Percentiles rank a stretch among this genome's conserved stretches.
Evolutionary conservation across 2,888 invertebrate genomes (phyloP).

Genomic region (Prosopocoilus inquinatus): DNA sequence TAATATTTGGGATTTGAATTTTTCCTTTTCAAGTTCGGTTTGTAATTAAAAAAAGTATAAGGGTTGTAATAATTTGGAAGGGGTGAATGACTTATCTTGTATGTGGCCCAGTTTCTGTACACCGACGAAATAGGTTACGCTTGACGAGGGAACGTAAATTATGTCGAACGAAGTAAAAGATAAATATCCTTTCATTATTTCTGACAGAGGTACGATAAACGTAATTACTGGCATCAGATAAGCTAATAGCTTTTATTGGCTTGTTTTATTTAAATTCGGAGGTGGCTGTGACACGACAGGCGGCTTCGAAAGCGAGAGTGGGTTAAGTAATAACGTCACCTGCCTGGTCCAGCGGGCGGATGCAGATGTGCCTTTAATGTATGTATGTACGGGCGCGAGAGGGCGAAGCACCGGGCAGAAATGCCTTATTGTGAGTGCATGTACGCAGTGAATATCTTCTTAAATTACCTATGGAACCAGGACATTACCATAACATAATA

Average conservation of each 20-base stretch:
- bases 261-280: conserved; percentile 16
- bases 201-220: conserved; percentile 15
- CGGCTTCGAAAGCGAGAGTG: conserved; percentile 12
- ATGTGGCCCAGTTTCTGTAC: conserved; percentile 12
- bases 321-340: conserved; percentile 6
- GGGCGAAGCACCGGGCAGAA: background rate
- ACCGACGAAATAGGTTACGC: conserved; percentile 13
- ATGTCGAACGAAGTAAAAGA: conserved; percentile 6
- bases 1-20: too few species aligned
- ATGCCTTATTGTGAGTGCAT: background rate
- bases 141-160: conserved; percentile 14
- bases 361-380: conserved; percentile 2
- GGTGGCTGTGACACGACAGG: conserved; percentile 9
- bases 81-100: conserved; percentile 16
- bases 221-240: conserved; percentile 18
- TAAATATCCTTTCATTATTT: conserved; percentile 18
- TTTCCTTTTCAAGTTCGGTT: too few species aligned
- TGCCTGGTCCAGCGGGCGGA: conserved; percentile 6
- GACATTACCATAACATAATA: too few species aligned
- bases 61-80: conserved; percentile 3
- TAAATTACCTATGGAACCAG: too few species aligned
- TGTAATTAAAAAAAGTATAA: too few species aligned
- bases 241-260: conserved; percentile 20
- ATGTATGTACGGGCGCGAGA: background rate
- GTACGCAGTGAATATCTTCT: too few species aligned